phyloP scores from a whole-genome alignment of 2,797 vertebrate species.

The Muscicapa comitata region DNA sequence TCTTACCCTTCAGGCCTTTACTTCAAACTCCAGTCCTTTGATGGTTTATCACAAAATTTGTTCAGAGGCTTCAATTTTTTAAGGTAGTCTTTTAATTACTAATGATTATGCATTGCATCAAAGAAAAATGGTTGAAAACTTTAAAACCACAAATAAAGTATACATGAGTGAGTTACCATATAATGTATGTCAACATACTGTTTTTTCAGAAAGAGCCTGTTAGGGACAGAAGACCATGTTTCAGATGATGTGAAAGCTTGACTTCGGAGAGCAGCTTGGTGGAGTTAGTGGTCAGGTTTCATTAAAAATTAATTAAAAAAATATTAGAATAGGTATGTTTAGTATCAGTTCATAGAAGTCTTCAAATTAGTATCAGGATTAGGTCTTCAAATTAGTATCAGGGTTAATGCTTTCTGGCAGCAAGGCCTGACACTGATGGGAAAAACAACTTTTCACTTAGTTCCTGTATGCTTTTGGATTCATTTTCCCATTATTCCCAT shows the following conservation, averaged over 20 bases:
- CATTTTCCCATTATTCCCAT: not conserved
- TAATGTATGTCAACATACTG: conserved; percentile 17
- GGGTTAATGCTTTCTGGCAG: not conserved
- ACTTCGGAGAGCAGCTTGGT: not conserved
- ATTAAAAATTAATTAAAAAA: not conserved
- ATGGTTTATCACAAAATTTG: conserved; percentile 45
- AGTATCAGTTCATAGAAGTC: not conserved
- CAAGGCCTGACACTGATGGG: not conserved
- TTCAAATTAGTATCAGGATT: not conserved
- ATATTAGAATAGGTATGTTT: not conserved
- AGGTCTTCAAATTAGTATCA: not conserved
- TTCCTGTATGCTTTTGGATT: not conserved
- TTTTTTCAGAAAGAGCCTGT: conserved; percentile 27
- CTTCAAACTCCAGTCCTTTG: conserved; percentile 3
- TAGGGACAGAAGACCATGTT: not conserved
- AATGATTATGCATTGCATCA: conserved; percentile 29
- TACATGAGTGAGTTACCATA: conserved; percentile 42
- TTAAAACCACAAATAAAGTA: conserved; percentile 65
- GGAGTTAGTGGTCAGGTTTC: not conserved
- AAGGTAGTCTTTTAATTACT: conserved; percentile 23
- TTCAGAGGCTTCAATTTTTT: conserved; percentile 38
- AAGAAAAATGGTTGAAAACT: conserved; percentile 46
- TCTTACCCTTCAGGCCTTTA: conserved; percentile 8
- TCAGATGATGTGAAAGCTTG: not conserved
- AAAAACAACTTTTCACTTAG: not conserved